Conservation (phyloP, 2,888 invertebrate species). For the Scrobipalpa costella region DNA sequence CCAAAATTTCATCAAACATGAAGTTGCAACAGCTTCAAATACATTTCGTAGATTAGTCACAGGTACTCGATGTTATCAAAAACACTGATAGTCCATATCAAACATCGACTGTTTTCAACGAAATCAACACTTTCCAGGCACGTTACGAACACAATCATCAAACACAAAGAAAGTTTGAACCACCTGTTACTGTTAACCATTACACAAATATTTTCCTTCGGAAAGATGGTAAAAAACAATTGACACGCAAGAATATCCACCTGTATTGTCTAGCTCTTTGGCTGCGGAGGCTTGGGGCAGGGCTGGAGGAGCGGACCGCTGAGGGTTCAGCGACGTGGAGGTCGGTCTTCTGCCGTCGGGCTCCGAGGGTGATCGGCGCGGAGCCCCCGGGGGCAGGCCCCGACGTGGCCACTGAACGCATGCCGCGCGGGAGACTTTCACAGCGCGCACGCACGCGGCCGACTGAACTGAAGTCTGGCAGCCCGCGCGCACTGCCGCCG, state of each 20-base stretch:
- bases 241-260: slow-evolving; percentile 42
- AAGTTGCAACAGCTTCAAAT: slow-evolving; percentile 2
- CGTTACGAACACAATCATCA: not conserved
- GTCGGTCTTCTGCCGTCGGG: slow-evolving; percentile 81
- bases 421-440: slow-evolving; percentile 70
- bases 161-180: slow-evolving; percentile 24
- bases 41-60: not conserved
- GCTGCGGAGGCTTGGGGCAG: slow-evolving; percentile 79
- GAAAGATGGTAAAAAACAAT: slow-evolving; percentile 4
- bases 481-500: slow-evolving; percentile 54
- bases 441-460: slow-evolving; percentile 76
- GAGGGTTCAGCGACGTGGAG: slow-evolving; percentile 72
- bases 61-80: slow-evolving; percentile 1
- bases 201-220: slow-evolving; percentile 11
- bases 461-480: slow-evolving; percentile 56
- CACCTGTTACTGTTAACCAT: slow-evolving; percentile 11
- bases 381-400: slow-evolving; percentile 40
- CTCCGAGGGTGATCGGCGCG: slow-evolving; percentile 60
- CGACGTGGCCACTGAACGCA: slow-evolving; percentile 62
- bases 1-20: not conserved
- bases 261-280: slow-evolving; percentile 78
- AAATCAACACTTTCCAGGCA: not conserved
- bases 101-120: not conserved
- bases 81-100: slow-evolving; percentile 5
- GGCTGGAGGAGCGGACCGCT: slow-evolving; percentile 64